Evolutionary conservation across 1,140 invertebrate genomes (phyloP).

Genomic region (Phortica variegata): DNA sequence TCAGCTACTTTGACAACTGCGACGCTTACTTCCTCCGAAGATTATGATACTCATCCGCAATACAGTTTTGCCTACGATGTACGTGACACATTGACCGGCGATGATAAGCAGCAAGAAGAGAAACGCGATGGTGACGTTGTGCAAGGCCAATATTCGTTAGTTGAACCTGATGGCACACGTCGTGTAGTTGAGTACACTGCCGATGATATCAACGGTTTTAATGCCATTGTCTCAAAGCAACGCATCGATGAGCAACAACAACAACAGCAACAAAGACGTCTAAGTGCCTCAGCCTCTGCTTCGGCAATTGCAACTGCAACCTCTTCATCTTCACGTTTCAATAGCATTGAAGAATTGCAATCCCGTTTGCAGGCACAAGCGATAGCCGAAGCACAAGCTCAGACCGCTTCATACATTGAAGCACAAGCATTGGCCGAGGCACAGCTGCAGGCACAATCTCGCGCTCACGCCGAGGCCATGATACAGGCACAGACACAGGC

Average conservation of each 20-base stretch:
- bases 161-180: slow-evolving; percentile 63
- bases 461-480: slow-evolving; percentile 32
- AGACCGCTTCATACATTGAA: slow-evolving; percentile 11
- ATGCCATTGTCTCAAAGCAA: slow-evolving; percentile 62
- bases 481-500: slow-evolving; percentile 35
- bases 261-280: slow-evolving; percentile 15
- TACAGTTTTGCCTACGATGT: slow-evolving; percentile 60
- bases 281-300: slow-evolving; percentile 6
- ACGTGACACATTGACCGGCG: slow-evolving; percentile 60
- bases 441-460: slow-evolving; percentile 19
- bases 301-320: slow-evolving; percentile 11
- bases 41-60: slow-evolving; percentile 61
- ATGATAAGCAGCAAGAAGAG: slow-evolving; percentile 61
- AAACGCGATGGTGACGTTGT: slow-evolving; percentile 61
- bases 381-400: slow-evolving; percentile 28
- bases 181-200: slow-evolving; percentile 62
- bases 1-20: slow-evolving; percentile 29
- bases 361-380: slow-evolving; percentile 42
- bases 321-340: slow-evolving; percentile 28
- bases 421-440: slow-evolving; percentile 31
- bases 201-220: slow-evolving; percentile 61
- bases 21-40: slow-evolving; percentile 43
- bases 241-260: slow-evolving; percentile 38
- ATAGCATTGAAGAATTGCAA: slow-evolving; percentile 45
- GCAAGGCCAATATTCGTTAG: slow-evolving; percentile 61